Base-by-base conservation (phyloP, 2,888 invertebrate species). In the Plutella xylostella region DNA sequence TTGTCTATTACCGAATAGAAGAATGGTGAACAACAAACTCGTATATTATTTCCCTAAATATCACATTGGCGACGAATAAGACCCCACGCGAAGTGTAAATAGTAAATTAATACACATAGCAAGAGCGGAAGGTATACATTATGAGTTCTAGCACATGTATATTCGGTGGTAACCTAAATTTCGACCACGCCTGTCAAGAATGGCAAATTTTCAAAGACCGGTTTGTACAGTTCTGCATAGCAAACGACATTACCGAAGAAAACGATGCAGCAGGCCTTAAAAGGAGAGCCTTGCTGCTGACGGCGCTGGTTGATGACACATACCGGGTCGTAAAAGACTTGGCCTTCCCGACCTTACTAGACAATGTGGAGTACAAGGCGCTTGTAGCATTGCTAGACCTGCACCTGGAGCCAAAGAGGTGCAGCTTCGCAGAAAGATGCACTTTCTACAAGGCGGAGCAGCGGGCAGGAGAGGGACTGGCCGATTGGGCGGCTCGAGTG, bases 401-500 rank as follows among this genome's bases (percentile, higher is more conserved):
- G n/a, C 49, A 51, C 22, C 49, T 51, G 7, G 7, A 3, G 4
- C 11, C 46, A 1, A 46, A 51, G 19, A 41, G n/a, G 6, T 20
- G 51, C 40, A 12, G 31, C 0, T 51, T 51, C 37, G 48, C 44
- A 2, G 48, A 49, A 12, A 21, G 48, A 5, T 48, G 42, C 12
- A 41, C 31, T 4, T 51, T 51, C 18, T 49, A 49, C 18, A 44
- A 43, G 19, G 47, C 51, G 9, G 43, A 48, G 25, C 45, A 51
- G 18, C 25, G 44, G 19, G 21, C 46, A 2, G 46, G 46, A 2
- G 48, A 48, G 30, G 35, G 42, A 6, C 20, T 50, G 40, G 18
- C 44, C 1, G 50, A 50, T 2, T 48, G 48, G 46, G 49, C 46
- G n/a, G 44, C 49, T 19, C 45, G 51, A 17, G 47, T 51, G 15